Evolutionary conservation across 2,797 vertebrate genomes (phyloP).

Genomic region (Rhabdomys pumilio): DNA sequence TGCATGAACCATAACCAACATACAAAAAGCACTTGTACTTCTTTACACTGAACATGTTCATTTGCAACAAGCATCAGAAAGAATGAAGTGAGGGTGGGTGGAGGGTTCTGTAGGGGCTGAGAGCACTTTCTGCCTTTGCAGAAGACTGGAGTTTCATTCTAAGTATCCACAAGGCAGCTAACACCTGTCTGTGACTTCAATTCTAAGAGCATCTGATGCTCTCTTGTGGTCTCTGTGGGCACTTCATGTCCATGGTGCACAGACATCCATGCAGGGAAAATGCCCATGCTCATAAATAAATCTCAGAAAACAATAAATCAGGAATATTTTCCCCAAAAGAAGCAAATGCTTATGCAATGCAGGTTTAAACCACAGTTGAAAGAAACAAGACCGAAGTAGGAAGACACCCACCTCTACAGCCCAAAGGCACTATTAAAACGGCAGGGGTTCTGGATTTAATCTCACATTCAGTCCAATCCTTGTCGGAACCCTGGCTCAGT

Average conservation of each 20-base stretch:
- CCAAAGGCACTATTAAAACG: background rate
- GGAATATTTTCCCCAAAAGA: conserved; percentile 20
- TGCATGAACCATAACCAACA: background rate
- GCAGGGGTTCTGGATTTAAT: background rate
- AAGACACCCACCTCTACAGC: background rate
- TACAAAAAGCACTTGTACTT: background rate
- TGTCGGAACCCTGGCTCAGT: background rate
- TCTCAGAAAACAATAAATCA: background rate
- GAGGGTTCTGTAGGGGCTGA: background rate
- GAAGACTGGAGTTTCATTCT: background rate
- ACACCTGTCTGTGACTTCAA: background rate
- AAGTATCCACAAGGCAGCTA: background rate
- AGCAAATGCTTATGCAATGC: background rate
- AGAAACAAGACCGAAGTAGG: background rate
- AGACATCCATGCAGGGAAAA: background rate
- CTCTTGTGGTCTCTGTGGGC: background rate
- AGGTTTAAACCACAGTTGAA: background rate
- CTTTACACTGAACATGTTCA: background rate
- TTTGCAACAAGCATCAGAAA: conserved; percentile 10
- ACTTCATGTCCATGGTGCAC: background rate
- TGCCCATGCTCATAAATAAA: background rate
- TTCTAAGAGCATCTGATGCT: background rate
- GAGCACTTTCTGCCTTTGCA: background rate
- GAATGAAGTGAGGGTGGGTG: background rate
- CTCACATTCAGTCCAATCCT: background rate